Percentiles rank a stretch among this genome's conserved stretches.
Conservation (phyloP, 2,797 vertebrate genomes). For the Coendou prehensilis region DNA sequence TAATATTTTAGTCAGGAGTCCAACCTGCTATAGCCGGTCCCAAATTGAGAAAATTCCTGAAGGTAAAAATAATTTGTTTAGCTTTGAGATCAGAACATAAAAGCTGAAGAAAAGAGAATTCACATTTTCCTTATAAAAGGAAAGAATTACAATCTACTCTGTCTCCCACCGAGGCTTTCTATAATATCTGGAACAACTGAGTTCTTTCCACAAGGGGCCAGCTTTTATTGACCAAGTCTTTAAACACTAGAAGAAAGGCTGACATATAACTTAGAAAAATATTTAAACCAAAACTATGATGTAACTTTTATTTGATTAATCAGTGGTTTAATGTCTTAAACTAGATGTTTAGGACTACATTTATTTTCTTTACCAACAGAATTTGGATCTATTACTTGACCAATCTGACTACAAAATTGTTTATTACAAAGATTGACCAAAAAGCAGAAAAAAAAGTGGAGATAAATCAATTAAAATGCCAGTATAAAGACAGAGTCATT, state of each 20-base stretch:
- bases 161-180: constrained; percentile 61
- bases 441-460: not conserved
- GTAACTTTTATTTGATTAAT: constrained; percentile 65
- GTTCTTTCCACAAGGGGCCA: constrained; percentile 53
- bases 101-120: constrained; percentile 47
- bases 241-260: constrained; percentile 61
- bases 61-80: constrained; percentile 64
- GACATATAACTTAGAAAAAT: constrained; percentile 56
- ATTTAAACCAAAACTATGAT: constrained; percentile 53
- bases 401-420: constrained; percentile 47
- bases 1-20: not conserved
- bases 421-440: constrained; percentile 2
- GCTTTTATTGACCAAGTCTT: constrained; percentile 67
- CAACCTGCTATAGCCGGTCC: not conserved
- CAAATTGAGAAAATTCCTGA: constrained; percentile 47
- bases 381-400: constrained; percentile 4
- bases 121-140: constrained; percentile 59
- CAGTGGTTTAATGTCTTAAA: constrained; percentile 54
- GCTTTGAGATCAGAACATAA: constrained; percentile 64
- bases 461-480: constrained; percentile 51
- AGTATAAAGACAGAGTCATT: not conserved
- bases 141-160: constrained; percentile 67
- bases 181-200: constrained; percentile 68
- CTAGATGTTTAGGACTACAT: not conserved
- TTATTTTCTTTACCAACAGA: constrained; percentile 57